Base-by-base conservation (phyloP, 1,140 invertebrate genomes). In the Mylabris phalerata region DNA sequence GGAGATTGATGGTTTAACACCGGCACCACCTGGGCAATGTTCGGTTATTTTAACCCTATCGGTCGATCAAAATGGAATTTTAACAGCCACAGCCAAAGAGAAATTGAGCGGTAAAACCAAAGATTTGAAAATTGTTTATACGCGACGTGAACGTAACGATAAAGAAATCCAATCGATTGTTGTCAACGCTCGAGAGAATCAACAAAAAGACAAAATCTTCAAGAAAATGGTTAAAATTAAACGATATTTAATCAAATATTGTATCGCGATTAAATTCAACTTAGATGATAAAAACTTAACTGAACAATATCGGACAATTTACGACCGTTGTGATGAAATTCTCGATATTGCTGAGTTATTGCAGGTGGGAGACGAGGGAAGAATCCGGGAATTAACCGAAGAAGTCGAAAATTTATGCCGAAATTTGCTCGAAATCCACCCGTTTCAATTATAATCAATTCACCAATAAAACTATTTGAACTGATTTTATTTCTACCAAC, bases 401-500 rank as follows among this genome's bases (percentile, higher is more conserved):
- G 32, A 32, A 32, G 32, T 32, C 7, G 32, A 2, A 32, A 7
- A 32, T 32, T 32, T 32, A 3, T 32, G 7, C 7, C 4, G 32
- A 32, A 32, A 32, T 32, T 19, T 19, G 19, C 19, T 2, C 19
- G 19, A 19, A 19, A 19, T 19, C 19, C 19, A 19, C 19, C 19
- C 19, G 19, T 19, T 19, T 19, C 19, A 19, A 19, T 19, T 2
- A 2, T 1, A 0, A 19, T 19, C 19, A 19, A 19, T 19, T 19
- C 19, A 19, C 19, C 19, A 19, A 19, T 19, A 19, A 19, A 19
- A 19, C 19, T 19, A 19, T 19, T 19, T 19, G 19, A 19, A 19
- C 19, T 19, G 19, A 32, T 32, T 54, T 54, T 54, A 54, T 54
- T 52, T 54, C 26, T 52, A 54, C 51, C 45, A 54, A 54, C 44